Evolutionary conservation across 2,113 vertebrate genomes (phyloP).

Genomic region (Coptodon rendalli): DNA sequence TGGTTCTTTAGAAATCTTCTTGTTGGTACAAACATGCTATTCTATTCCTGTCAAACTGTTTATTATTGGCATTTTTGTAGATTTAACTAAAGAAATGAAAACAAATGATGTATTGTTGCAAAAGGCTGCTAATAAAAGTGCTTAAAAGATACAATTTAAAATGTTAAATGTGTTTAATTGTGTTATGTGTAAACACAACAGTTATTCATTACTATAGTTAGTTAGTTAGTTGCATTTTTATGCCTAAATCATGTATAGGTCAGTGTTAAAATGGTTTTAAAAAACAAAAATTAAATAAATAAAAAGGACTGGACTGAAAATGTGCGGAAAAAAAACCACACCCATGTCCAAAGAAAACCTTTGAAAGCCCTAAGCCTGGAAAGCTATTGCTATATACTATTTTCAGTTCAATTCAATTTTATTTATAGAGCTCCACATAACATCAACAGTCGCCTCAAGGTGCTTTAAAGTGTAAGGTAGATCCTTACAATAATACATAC

Average conservation of each 20-base stretch:
- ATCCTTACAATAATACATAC: background rate
- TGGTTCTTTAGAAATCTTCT: background rate
- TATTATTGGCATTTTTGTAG: background rate
- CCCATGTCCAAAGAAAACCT: background rate
- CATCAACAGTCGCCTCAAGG: background rate
- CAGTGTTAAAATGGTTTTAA: background rate
- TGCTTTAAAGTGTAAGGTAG: background rate
- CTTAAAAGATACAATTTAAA: background rate
- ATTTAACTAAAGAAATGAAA: background rate
- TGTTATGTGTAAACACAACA: background rate
- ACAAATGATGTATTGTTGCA: background rate
- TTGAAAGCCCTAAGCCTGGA: background rate
- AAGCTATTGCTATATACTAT: background rate
- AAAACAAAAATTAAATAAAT: background rate
- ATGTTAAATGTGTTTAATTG: background rate
- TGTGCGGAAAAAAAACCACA: accelerated
- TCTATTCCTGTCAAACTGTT: background rate
- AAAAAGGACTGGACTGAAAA: background rate
- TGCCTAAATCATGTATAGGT: background rate
- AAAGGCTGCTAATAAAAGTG: background rate
- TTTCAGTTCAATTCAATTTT: background rate
- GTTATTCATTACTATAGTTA: background rate
- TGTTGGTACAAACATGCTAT: background rate
- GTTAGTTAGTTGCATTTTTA: background rate
- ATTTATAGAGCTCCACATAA: background rate